Evolutionary conservation across 2,113 vertebrate species (phyloP), one percentile per base, ranked within the genome.

Genomic region (Xenus cinereus): DNA sequence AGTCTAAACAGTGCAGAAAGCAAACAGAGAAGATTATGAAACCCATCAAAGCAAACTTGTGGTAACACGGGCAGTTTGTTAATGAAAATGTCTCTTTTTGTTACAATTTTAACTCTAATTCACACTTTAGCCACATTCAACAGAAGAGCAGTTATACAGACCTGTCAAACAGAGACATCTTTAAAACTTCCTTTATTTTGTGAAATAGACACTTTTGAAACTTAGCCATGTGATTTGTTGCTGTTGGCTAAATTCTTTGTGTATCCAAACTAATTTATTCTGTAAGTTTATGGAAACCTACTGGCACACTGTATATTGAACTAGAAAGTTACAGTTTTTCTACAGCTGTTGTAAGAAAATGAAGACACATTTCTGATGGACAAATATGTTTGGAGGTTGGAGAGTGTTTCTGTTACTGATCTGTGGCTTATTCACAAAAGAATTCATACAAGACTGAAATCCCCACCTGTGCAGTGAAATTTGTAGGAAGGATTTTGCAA

Each of bases 181-280:
- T 94, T 73, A 57, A 93, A 14, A 74, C 80, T 88, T 96, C 28
- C 75, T 91, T 95, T 71, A 83, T 84, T 87, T 56, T 67, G 27
- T 93, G 91, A 91, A 97, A 88, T 21, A 79, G 33, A 84, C n/a
- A 39, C 33, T 73, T 93, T 54, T 64, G 84, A 94, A 76, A 82
- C 35, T 53, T 68, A 72, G 54, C 63, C 56, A 45, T 51, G 24
- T 39, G 32, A 89, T 93, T 93, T 93, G 64, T 88, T 91, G 76
- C 74, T 96, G 63, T 84, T 95, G 84, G 92, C 85, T 91, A 78
- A 89, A 94, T 93, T 80, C 18, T 73, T 57, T 79, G 14, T 82
- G 15, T 78, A 90, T 74, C 54, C 75, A 93, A 80, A 90, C 94
- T 86, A 46, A 94, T 88, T 94, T 93, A 72, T 64, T 78, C 39